phyloP scores from a whole-genome alignment of 2,888 invertebrate species.

The Mantis religiosa region DNA sequence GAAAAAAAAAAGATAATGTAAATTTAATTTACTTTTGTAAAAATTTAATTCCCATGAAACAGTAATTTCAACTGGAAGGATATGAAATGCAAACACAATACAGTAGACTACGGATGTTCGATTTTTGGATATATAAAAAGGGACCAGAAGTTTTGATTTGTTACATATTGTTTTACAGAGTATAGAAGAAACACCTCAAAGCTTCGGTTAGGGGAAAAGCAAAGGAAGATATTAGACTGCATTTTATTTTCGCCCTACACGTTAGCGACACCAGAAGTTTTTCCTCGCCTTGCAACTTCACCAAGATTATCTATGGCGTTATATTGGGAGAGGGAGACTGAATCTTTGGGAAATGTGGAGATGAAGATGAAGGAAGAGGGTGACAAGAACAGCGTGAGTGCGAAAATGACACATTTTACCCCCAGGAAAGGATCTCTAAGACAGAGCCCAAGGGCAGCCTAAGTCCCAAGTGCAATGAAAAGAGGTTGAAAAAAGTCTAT shows the following conservation, averaged over 20 bases:
- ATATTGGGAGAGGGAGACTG: not conserved
- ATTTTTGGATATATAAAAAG: not conserved
- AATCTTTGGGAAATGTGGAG: not conserved
- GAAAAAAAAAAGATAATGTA: too few relatives aligned
- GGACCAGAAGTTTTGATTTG: not conserved
- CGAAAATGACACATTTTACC: not conserved
- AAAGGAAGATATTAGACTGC: not conserved
- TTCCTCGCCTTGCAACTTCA: not conserved
- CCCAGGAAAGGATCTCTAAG: too few relatives aligned
- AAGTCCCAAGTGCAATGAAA: too few relatives aligned
- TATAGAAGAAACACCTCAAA: not conserved
- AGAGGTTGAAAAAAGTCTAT: too few relatives aligned
- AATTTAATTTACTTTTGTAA: too few relatives aligned
- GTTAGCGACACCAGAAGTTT: slow-evolving; percentile 8
- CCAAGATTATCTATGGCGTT: slow-evolving; percentile 2
- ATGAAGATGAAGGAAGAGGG: not conserved
- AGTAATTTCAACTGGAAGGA: too few relatives aligned
- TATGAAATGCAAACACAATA: not conserved
- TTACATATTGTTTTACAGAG: not conserved
- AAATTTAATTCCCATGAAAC: too few relatives aligned
- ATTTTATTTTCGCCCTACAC: not conserved
- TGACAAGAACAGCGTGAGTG: not conserved
- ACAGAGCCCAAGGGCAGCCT: too few relatives aligned
- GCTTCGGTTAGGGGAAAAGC: not conserved
- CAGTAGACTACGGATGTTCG: not conserved